Percentiles rank a stretch among this genome's conserved stretches.
These are phyloP conservation scores for Ceratosolen solmsi DNA, from an alignment of 1,140 invertebrate genomes.

Conservation along the genomic window DNA sequence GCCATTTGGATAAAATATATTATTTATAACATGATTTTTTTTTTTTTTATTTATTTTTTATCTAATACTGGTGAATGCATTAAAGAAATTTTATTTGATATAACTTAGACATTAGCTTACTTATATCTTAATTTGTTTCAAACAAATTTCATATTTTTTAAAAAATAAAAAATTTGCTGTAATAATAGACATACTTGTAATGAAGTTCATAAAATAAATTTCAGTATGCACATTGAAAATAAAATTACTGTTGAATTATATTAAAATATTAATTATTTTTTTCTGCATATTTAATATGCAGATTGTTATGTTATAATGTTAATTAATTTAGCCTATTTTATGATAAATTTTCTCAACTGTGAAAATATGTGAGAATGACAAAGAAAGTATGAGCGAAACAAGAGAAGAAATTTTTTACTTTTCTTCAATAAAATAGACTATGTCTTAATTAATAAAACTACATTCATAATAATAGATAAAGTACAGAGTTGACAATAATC, in stretches of 20 bases:
- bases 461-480: constrained; percentile 29
- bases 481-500: constrained; percentile 3
- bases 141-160: too few relatives aligned
- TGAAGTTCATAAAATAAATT: background rate
- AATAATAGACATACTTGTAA: background rate
- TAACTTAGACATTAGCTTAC: too few relatives aligned
- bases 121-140: too few relatives aligned
- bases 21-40: too few relatives aligned
- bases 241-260: background rate
- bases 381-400: constrained; percentile 30
- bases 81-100: too few relatives aligned
- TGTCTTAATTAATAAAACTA: constrained; percentile 38
- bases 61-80: too few relatives aligned
- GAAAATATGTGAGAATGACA: constrained; percentile 35
- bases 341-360: constrained; percentile 39
- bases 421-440: constrained; percentile 36
- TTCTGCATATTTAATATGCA: background rate
- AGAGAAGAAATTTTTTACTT: constrained; percentile 40
- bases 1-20: too few relatives aligned
- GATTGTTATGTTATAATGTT: background rate
- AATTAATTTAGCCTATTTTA: constrained; percentile 25
- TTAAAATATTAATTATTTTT: background rate
- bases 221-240: background rate
- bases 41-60: too few relatives aligned
- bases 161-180: too few relatives aligned